phyloP scores from a whole-genome alignment of 2,113 vertebrate species.

The Podocnemis expansa region DNA sequence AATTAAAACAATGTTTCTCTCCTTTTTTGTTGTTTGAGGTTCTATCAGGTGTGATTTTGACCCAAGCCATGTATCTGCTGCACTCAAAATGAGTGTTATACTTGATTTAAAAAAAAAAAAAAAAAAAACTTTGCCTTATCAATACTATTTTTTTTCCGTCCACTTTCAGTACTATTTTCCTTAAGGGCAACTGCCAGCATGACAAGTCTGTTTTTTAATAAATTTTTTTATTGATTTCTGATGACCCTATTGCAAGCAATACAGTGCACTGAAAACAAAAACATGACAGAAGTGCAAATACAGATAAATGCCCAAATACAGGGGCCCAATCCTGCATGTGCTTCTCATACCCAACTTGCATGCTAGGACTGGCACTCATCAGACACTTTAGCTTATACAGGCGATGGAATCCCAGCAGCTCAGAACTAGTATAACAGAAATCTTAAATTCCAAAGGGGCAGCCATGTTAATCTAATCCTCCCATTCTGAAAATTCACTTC shows the following conservation, averaged over 20 bases:
- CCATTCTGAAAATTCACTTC: no score
- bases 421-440: background rate
- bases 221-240: constrained; percentile 24
- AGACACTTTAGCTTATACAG: background rate
- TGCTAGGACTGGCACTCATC: background rate
- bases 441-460: background rate
- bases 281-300: background rate
- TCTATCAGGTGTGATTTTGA: background rate
- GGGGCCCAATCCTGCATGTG: background rate
- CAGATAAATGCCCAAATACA: background rate
- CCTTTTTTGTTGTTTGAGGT: background rate
- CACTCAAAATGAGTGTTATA: background rate
- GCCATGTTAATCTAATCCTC: no score
- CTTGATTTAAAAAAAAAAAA: background rate
- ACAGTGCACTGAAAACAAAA: background rate
- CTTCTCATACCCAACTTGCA: background rate
- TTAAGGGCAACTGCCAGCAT: background rate
- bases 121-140: background rate
- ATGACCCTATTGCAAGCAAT: background rate
- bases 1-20: background rate
- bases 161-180: background rate
- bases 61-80: background rate
- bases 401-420: background rate
- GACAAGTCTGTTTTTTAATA: background rate
- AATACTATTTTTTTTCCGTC: background rate